Conservation (phyloP, 1,140 invertebrate genomes). For the Mercenaria mercenaria region DNA sequence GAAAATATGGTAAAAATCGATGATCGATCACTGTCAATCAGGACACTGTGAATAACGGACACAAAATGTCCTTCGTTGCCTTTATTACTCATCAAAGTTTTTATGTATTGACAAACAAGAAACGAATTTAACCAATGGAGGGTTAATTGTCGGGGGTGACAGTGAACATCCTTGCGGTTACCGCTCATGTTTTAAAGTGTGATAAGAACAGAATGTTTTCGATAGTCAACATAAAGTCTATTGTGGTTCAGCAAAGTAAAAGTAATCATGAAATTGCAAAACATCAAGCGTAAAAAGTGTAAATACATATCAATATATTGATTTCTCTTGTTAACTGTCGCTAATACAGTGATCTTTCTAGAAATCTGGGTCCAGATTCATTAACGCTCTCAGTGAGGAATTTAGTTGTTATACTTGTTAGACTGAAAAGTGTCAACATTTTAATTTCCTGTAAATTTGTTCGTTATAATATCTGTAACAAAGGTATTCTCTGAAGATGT, state of each 20-base stretch:
- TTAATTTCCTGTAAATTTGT: no score
- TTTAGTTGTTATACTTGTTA: no score
- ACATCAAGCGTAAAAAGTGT: not conserved
- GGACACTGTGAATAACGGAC: slow-evolving; percentile 14
- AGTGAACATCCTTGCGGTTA: not conserved
- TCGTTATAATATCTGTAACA: no score
- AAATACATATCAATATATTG: not conserved
- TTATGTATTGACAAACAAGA: slow-evolving; percentile 8
- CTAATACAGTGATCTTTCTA: no score
- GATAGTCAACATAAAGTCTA: not conserved
- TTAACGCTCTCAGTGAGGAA: no score
- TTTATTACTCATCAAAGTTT: slow-evolving; percentile 11
- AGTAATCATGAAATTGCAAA: slow-evolving; percentile 10
- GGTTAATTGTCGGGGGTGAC: not conserved
- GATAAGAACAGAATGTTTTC: not conserved
- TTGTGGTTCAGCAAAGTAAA: not conserved
- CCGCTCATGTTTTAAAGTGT: not conserved
- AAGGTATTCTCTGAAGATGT: no score
- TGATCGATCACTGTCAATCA: slow-evolving; percentile 49
- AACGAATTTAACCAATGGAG: not conserved
- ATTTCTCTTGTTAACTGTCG: not conserved
- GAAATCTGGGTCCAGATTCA: no score
- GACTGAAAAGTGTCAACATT: no score
- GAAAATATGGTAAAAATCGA: slow-evolving; percentile 52
- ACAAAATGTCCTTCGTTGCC: not conserved